Conservation (phyloP, 2,797 vertebrate genomes). For the Nothura maculosa region DNA sequence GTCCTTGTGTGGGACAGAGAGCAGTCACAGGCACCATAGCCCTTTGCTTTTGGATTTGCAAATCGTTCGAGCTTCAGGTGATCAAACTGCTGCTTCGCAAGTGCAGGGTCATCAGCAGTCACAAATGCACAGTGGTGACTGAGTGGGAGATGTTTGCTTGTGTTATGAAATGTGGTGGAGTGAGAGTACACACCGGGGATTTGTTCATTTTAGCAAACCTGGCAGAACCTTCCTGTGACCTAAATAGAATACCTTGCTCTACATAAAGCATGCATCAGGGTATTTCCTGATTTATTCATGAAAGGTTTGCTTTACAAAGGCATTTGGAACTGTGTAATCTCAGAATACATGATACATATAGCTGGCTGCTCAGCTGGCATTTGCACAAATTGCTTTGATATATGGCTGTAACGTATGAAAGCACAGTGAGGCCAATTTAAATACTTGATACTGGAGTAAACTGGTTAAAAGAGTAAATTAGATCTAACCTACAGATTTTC, state of each 20-base stretch:
- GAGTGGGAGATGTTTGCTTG: constrained; percentile 75
- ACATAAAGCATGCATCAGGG: constrained; percentile 86
- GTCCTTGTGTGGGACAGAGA: neutral
- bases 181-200: constrained; percentile 79
- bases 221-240: constrained; percentile 85
- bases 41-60: constrained; percentile 38
- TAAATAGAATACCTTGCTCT: constrained; percentile 88
- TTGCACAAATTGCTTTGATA: constrained; percentile 86
- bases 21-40: neutral
- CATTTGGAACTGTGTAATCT: constrained; percentile 84
- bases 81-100: constrained; percentile 61
- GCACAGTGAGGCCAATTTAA: constrained; percentile 79
- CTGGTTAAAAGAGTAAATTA: constrained; percentile 78
- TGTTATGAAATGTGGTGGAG: constrained; percentile 77
- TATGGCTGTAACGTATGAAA: constrained; percentile 76
- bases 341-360: constrained; percentile 84
- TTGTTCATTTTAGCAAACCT: constrained; percentile 86
- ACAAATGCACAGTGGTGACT: constrained; percentile 31
- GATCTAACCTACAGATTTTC: constrained; percentile 71
- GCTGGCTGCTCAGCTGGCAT: constrained; percentile 80
- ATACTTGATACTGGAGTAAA: constrained; percentile 77
- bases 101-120: constrained; percentile 67
- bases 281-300: constrained; percentile 89
- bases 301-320: constrained; percentile 87
- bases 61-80: constrained; percentile 39